Evolutionary conservation across 2,888 invertebrate genomes (phyloP), one percentile per base, ranked within the genome.

Genomic region (Calephelis perditalis): DNA sequence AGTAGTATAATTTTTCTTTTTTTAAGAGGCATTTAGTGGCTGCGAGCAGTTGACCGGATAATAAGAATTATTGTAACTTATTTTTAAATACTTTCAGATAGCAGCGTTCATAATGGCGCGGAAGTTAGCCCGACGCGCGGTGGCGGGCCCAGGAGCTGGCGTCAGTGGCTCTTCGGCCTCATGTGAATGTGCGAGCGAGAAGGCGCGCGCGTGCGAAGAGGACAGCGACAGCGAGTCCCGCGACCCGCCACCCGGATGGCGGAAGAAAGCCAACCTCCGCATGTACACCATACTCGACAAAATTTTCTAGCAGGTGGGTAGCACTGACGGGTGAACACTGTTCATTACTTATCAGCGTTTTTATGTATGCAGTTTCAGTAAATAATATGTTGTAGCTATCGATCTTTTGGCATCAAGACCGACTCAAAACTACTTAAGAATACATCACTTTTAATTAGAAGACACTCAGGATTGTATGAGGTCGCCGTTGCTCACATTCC

Each of bases 211-310:
- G 57, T 58, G 61, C 67, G 65, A 66, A 61, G 68, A 66, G 56
- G 68, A 65, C 63, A 65, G 66, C 67, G 72, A 66, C 62, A 58
- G 62, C 63, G 66, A 70, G 73, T 72, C 72, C 74, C 67, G 66
- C 67, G 75, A 68, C 65, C 71, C 67, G 67, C 76, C 81, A 67
- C 81, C 81, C 70, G 84, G 83, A 71, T 86, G 86, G 86, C 79
- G 86, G 68, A 85, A 81, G 77, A 80, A 80, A 68, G 88, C 88
- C 71, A 88, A 89, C 75, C 79, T 88, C 65, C 79, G 86, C 73
- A 89, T 89, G 89, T 89, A 89, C 78, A 88, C 89, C 59, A 88
- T 89, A 61, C 81, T 89, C 61, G 89, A 89, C 80, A 89, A 89
- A 70, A 88, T 89, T 85, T 89, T 89, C 87, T 89, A 89, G 86